phyloP scores from a whole-genome alignment of 2,113 vertebrate species.

The Ovis canadensis region DNA sequence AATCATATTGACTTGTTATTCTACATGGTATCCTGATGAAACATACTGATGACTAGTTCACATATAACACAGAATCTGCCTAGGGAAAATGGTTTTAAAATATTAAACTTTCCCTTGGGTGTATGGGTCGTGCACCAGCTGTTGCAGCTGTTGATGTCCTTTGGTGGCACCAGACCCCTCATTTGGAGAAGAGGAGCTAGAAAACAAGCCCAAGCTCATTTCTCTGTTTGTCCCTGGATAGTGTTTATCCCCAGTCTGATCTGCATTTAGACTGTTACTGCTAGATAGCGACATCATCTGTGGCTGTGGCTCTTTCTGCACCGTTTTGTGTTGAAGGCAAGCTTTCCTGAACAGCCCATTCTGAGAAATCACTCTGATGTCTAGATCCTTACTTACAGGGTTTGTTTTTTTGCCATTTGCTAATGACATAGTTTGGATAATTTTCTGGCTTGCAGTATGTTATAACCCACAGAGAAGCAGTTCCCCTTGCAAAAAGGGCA shows the following conservation, averaged over 20 bases:
- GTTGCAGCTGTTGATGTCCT: neutral
- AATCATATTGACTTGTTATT: neutral
- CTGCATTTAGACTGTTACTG: fast-evolving
- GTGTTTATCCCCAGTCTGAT: neutral
- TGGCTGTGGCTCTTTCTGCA: neutral
- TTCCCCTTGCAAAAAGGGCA: neutral
- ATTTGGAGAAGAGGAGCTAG: neutral
- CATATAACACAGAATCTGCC: neutral
- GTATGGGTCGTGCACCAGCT: fast-evolving
- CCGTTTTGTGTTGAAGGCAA: neutral
- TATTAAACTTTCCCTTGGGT: neutral
- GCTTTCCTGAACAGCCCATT: neutral
- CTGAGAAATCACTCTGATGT: neutral
- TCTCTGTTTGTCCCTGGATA: neutral
- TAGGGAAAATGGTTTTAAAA: neutral
- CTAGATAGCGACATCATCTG: neutral
- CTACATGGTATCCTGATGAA: neutral
- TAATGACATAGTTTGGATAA: neutral
- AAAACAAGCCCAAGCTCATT: neutral
- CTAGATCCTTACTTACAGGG: neutral
- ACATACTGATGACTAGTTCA: neutral
- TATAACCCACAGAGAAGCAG: neutral
- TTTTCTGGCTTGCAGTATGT: neutral
- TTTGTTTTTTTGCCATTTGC: neutral
- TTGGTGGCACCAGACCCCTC: neutral